Base-by-base conservation (phyloP, 2,113 vertebrate genomes). In the Oncorhynchus clarkii region DNA sequence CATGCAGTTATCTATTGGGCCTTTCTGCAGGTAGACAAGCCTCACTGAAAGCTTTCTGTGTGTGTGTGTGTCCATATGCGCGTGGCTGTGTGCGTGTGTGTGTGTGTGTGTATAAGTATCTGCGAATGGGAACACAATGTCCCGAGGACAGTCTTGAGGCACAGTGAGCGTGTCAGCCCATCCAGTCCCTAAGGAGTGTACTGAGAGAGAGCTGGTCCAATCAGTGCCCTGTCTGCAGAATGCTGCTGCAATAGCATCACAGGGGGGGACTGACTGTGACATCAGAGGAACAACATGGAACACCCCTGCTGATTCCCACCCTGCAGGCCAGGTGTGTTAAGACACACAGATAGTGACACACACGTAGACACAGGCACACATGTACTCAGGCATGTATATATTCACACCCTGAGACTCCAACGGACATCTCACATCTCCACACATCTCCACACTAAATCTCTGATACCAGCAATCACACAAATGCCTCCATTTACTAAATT, bases 261-360 rank as follows among this genome's bases (percentile, higher is more conserved):
- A 65, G 79, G 64, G 65, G 70, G 80, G 72, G 16, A 49, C 9
- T n/a, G 69, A 49, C 73, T 80, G 75, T 64, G 88, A 88, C 87
- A 88, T 90, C 83, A 88, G 82, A 85, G 85, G 39, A 71, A 45
- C 82, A 87, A 82, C 74, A 59, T 39, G 71, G 80, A 71, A 39
- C 29, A 65, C 75, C 39, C 72, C 57, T 7, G 12, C 75, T 16
- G 77, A 69, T 70, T 76, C 77, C 27, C 65, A 73, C 48, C 34
- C 16, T 70, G 73, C 68, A 67, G 74, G 45, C 5, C 72, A 67
- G 26, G 24, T 67, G 68, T 45, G 74, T 29, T 29, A 71, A 59
- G 27, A 29, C 48, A 49, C 60, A 69, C 59, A 70, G 51, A 60
- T 20, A 51, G 29, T 5, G 2, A 39, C 9, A 67, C 45, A 29